Conservation (phyloP, 2,113 vertebrate genomes). For the Leptodactylus fuscus region DNA sequence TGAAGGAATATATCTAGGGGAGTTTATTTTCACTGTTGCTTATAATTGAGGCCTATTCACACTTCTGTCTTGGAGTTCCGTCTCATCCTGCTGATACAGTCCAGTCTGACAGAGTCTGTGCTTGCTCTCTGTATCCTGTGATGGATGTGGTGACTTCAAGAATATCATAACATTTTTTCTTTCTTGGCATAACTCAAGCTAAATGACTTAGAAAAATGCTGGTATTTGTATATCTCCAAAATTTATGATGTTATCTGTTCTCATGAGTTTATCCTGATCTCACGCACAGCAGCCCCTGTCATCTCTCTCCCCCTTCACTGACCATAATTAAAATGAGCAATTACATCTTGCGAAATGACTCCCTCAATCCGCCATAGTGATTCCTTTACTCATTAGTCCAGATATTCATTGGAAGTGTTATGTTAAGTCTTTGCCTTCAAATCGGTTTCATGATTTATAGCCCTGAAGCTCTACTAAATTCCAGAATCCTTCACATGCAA, state of each 20-base stretch:
- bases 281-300: constrained; percentile 34
- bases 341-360: constrained; percentile 21
- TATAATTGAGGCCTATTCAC: neutral
- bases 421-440: neutral
- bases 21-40: neutral
- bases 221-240: constrained; percentile 44
- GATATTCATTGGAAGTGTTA: neutral
- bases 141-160: constrained; percentile 33
- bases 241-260: constrained; percentile 47
- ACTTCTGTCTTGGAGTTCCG: neutral
- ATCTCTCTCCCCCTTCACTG: constrained; percentile 4
- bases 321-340: constrained; percentile 33
- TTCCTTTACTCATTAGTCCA: constrained; percentile 23
- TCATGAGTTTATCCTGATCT: constrained; percentile 41
- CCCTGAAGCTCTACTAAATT: neutral
- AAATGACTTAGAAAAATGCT: constrained; percentile 46
- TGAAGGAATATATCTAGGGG: neutral
- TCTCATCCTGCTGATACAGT: neutral
- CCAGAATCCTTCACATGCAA: neutral
- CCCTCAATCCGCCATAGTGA: neutral
- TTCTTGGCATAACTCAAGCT: constrained; percentile 24
- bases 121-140: constrained; percentile 2
- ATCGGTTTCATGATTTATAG: neutral
- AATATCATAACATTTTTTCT: constrained; percentile 38
- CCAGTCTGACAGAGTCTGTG: neutral